Evolutionary conservation across 2,888 invertebrate genomes (phyloP), one percentile per base, ranked within the genome.

Genomic region (Quadroppia sp.): DNA sequence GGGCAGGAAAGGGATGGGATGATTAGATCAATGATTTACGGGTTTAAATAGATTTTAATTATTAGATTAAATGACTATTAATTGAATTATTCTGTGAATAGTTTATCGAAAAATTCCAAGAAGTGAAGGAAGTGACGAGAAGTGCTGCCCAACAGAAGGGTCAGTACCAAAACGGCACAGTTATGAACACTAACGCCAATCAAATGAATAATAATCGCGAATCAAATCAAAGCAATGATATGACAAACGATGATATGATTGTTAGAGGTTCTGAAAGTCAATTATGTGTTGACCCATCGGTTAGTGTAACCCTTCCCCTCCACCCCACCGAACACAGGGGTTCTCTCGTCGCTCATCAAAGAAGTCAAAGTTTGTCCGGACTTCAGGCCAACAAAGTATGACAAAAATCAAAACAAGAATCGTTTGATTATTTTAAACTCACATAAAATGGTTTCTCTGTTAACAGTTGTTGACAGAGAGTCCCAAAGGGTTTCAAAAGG

Each of bases 41-140:
- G n/a, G n/a, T n/a, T n/a, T n/a, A n/a, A n/a, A n/a, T n/a, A n/a
- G n/a, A n/a, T n/a, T n/a, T n/a, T n/a, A n/a, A n/a, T n/a, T n/a
- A n/a, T n/a, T n/a, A n/a, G n/a, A n/a, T n/a, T n/a, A n/a, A n/a
- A n/a, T n/a, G n/a, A n/a, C n/a, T n/a, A n/a, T n/a, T n/a, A n/a
- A n/a, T n/a, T n/a, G n/a, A n/a, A n/a, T n/a, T n/a, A n/a, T 7
- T 36, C 36, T 7, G 4, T 36, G 36, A 36, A 0, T 85, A 93
- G 92, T 97, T 97, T 85, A 94, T 96, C 80, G 96, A 97, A 83
- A 96, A 97, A 84, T 97, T 97, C 84, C 94, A 95, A 86, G 96
- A 97, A 83, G 94, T 97, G 32, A 96, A 96, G 82, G 96, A 96
- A 83, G 91, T 95, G 53, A 95, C 95, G 17, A 89, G 83, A 48